Conservation (phyloP, 2,888 invertebrate genomes). For the Punctoribates punctum region DNA sequence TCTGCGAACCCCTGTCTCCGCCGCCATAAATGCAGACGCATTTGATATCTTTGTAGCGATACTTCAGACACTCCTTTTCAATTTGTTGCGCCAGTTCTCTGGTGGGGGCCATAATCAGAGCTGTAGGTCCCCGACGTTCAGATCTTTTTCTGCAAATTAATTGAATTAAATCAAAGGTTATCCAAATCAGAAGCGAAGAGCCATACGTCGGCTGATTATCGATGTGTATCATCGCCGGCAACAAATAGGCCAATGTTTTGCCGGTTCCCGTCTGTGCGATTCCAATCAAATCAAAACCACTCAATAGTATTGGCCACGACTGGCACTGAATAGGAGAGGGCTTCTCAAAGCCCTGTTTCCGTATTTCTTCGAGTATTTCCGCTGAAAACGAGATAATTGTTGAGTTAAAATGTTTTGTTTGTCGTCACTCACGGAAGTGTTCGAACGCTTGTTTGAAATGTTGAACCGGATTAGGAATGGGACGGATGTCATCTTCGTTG, state of each 20-base stretch:
- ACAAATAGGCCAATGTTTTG: slow-evolving; percentile 87
- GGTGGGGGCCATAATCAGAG: slow-evolving; percentile 84
- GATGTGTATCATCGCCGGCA: slow-evolving; percentile 90
- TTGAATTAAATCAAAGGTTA: background rate
- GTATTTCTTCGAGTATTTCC: slow-evolving; percentile 74
- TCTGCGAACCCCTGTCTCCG: slow-evolving; percentile 73
- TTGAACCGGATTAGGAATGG: slow-evolving; percentile 71
- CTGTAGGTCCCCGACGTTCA: slow-evolving; percentile 74
- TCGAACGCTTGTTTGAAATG: slow-evolving; percentile 79
- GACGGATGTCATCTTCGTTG: slow-evolving; percentile 49
- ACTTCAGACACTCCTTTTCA: slow-evolving; percentile 83
- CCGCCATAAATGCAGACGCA: slow-evolving; percentile 90
- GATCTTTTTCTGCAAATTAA: slow-evolving; percentile 56
- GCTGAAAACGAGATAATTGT: slow-evolving; percentile 54
- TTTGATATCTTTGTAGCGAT: slow-evolving; percentile 78
- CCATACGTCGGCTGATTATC: slow-evolving; percentile 66
- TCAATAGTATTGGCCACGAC: slow-evolving; percentile 87
- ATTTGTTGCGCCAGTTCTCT: slow-evolving; percentile 90
- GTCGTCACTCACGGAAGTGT: slow-evolving; percentile 61
- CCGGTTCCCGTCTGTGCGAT: slow-evolving; percentile 79
- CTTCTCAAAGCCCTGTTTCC: slow-evolving; percentile 70
- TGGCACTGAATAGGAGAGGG: slow-evolving; percentile 84
- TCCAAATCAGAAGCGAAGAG: background rate
- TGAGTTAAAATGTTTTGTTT: background rate
- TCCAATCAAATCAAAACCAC: slow-evolving; percentile 89